Percentiles rank a stretch among this genome's conserved stretches.
These are phyloP conservation scores for Enhydra lutris DNA, from an alignment of 2,113 vertebrate species.

Conservation along the genomic window DNA sequence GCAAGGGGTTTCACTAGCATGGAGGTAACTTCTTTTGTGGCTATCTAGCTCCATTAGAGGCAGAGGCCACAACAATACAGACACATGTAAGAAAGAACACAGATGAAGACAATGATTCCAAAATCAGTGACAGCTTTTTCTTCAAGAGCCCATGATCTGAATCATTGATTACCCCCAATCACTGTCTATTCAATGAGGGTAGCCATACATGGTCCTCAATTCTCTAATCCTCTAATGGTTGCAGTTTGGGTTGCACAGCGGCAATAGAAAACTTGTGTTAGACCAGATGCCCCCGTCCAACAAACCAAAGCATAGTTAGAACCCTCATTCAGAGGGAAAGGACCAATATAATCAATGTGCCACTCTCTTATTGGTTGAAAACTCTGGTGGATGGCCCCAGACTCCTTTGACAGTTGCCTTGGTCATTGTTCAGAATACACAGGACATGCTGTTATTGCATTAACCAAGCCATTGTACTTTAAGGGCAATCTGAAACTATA, in stretches of 20 bases:
- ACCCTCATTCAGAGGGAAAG: neutral
- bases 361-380: neutral
- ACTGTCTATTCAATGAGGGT: neutral
- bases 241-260: neutral
- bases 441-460: neutral
- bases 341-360: neutral
- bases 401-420: neutral
- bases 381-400: neutral
- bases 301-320: neutral
- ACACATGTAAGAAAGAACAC: neutral
- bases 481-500: neutral
- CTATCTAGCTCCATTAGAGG: neutral
- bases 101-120: neutral
- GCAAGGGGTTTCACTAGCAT: neutral
- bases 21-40: neutral
- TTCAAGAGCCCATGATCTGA: neutral
- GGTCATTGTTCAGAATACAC: neutral
- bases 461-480: neutral
- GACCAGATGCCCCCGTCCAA: neutral
- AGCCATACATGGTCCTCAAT: too few relatives aligned
- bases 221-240: neutral
- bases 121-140: neutral
- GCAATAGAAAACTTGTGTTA: neutral
- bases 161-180: neutral
- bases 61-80: neutral